Base-by-base conservation (phyloP, 2,797 vertebrate species). In the Malurus splendens region DNA sequence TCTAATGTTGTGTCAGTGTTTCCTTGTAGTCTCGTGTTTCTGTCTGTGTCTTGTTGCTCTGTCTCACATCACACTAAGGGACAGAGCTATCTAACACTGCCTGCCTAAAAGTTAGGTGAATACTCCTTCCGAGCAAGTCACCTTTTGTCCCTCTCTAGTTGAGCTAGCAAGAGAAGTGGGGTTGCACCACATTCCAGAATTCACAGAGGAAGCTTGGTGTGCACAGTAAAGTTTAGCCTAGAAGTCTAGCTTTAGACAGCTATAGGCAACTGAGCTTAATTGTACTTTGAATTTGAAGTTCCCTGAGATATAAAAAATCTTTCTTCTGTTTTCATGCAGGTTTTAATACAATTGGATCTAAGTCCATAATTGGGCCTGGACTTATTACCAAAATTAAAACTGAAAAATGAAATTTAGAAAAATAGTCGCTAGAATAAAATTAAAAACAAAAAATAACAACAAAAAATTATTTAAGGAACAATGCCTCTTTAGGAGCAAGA, bases 331-430 rank as follows among this genome's bases (percentile, higher is more conserved):
- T 77, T 86, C 3, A 23, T 23, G 5, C 1, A 42, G 6, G 39
- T 74, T 77, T 77, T 47, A 62, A 51, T 61, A 24, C 1, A 57
- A 18, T 36, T 6, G 4, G 7, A 50, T 72, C 15, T 44, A 62
- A 27, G 5, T 41, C 18, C 7, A 10, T 27, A 32, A 39, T 1
- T 3, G 0, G 2, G 3, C 16, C 7, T 41, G 27, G 14, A 54
- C 10, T 48, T 38, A 9, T 22, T 23, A 38, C 7, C 7, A 39
- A 17, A 23, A 18, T 54, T 33, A 90, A 86, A 48, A 4, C 2
- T 45, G 36, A 36, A 82, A 52, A 4, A 74, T 30, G 59, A 79
- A 74, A 36, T 7, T 39, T 12, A 12, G 56, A 68, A 72, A 52
- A 48, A 8, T 3, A 22, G 2, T 70, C 38, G 30, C 5, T 61